Evolutionary conservation across 2,888 invertebrate species (phyloP), one percentile per base, ranked within the genome.

Genomic region (Euclidia mi): DNA sequence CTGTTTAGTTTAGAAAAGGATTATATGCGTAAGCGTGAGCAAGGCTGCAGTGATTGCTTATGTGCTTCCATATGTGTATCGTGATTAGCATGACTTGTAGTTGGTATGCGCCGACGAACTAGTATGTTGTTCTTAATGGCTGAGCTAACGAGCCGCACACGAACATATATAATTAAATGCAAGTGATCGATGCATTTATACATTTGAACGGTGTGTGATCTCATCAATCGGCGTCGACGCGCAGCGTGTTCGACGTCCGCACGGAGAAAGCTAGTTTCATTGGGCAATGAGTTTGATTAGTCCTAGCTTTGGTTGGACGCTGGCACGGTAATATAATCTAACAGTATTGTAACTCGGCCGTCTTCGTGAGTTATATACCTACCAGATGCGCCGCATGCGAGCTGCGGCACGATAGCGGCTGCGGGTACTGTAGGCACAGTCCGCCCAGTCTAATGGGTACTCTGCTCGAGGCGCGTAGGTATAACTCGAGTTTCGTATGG

Each of bases 241-340:
- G 57, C 48, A 49, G 59, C 38, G 52, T 47, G 56, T 49, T 65
- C 65, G 10, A 67, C 72, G 53, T 71, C 70, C 65, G 61, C 69
- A 59, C 50, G 70, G 79, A 79, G 81, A 82, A 83, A 85, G 81
- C 81, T 81, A 78, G 79, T 78, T 79, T 78, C 76, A 69, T 77
- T 68, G 70, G 63, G 55, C 73, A 65, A 68, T 76, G 67, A 78
- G 66, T 64, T 51, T 71, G 71, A 71, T 79, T 74, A 67, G 72
- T 78, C 64, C 66, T 71, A 50, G 57, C 65, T 47, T 38, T 28
- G 2, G 29, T 12, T 35, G 43, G 41, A n/a, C n/a, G n/a, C n/a
- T n/a, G n/a, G n/a, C n/a, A n/a, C n/a, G n/a, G n/a, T n/a, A n/a
- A n/a, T n/a, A n/a, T n/a, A n/a, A n/a, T n/a, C n/a, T n/a, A n/a